phyloP scores from a whole-genome alignment of 2,888 invertebrate species.

The Polylopha cassiicola region DNA sequence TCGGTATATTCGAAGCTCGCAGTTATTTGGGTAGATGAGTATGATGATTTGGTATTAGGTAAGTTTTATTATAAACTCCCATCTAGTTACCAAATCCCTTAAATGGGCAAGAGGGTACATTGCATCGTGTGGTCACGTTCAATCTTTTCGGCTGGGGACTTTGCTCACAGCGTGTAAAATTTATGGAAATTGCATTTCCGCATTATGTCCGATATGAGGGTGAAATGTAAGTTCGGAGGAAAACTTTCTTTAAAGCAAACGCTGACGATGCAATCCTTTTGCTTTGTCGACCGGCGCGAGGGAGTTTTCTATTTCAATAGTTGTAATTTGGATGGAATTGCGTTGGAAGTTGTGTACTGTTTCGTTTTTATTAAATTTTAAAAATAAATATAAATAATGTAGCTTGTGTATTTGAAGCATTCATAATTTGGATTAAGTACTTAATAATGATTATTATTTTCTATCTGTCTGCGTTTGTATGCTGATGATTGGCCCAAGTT shows the following conservation, averaged over 20 bases:
- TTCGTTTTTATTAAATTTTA: neutral
- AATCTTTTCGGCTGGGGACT: constrained; percentile 67
- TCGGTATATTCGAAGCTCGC: no score
- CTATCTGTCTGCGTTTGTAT: no score
- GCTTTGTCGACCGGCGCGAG: constrained; percentile 9
- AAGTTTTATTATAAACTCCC: constrained; percentile 12
- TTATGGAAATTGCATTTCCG: constrained; percentile 76
- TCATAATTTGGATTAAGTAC: no score
- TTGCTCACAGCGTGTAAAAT: constrained; percentile 72
- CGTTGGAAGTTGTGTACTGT: neutral
- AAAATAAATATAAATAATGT: no score
- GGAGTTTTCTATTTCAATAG: constrained; percentile 8
- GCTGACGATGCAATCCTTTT: constrained; percentile 27
- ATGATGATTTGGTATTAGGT: no score
- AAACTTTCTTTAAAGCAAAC: constrained; percentile 36
- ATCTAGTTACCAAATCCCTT: constrained; percentile 24
- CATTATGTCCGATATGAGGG: constrained; percentile 61
- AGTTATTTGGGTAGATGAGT: no score
- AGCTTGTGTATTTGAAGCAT: no score
- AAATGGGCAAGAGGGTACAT: constrained; percentile 27
- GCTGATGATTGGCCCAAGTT: no score
- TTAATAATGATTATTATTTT: no score
- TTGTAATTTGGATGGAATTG: constrained; percentile 4
- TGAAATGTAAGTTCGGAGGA: constrained; percentile 40
- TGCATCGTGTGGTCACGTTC: constrained; percentile 59